These are phyloP conservation scores for Xiphophorus birchmanni DNA, from an alignment of 2,797 vertebrate species.

Conservation along the genomic window DNA sequence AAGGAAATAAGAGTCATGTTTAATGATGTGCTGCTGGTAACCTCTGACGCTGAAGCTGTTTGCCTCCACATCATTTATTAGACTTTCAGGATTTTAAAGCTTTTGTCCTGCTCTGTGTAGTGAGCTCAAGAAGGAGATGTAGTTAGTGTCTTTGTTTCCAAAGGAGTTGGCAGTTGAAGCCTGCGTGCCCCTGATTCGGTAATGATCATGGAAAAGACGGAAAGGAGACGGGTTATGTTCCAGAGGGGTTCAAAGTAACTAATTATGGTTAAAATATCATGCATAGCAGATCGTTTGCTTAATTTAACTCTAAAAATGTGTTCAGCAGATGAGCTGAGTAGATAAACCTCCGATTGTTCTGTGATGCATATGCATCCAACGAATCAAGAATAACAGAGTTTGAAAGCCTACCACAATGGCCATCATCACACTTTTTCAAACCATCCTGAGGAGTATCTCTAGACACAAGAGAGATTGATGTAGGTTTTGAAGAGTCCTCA, in stretches of 20 bases:
- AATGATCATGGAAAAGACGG: background rate
- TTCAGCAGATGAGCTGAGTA: slow-evolving; percentile 8
- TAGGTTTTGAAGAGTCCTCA: too few species aligned
- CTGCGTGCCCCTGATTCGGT: slow-evolving; percentile 5
- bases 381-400: too few species aligned
- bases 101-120: slow-evolving; percentile 28
- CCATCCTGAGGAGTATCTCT: too few species aligned
- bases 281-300: too few species aligned
- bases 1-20: slow-evolving; percentile 57
- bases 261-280: background rate
- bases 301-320: background rate
- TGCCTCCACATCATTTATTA: slow-evolving; percentile 60
- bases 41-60: slow-evolving; percentile 49
- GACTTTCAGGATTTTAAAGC: slow-evolving; percentile 31
- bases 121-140: slow-evolving; percentile 22
- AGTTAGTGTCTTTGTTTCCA: slow-evolving; percentile 20
- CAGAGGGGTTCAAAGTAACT: background rate
- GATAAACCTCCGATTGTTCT: slow-evolving; percentile 13
- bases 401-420: too few species aligned
- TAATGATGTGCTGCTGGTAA: slow-evolving; percentile 63
- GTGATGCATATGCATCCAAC: too few species aligned
- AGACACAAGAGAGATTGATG: too few species aligned
- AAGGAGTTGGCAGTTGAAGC: slow-evolving; percentile 28
- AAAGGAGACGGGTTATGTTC: background rate
- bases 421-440: too few species aligned